These are phyloP conservation scores for Sceloporus undulatus DNA, from an alignment of 2,113 vertebrate species.

Conservation along the genomic window DNA sequence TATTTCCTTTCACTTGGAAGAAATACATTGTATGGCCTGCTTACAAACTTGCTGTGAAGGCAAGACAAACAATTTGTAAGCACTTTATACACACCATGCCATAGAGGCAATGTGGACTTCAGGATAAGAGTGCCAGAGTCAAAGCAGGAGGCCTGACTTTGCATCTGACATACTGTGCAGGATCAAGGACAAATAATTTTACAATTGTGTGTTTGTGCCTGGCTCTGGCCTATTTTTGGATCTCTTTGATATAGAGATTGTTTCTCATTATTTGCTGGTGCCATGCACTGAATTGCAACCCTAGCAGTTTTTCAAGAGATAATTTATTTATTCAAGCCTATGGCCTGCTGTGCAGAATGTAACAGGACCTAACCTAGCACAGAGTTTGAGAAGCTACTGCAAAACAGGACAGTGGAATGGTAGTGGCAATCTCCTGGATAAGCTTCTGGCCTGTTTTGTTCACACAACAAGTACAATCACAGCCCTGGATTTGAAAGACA, in stretches of 20 bases:
- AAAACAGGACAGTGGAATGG: background rate
- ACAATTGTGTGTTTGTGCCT: slow-evolving; percentile 41
- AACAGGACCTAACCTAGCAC: background rate
- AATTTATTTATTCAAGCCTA: slow-evolving; percentile 24
- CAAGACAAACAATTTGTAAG: slow-evolving; percentile 48
- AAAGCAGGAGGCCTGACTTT: slow-evolving; percentile 26
- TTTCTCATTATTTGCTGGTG: slow-evolving; percentile 51
- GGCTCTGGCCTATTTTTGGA: slow-evolving; percentile 48
- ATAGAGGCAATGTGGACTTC: slow-evolving; percentile 24
- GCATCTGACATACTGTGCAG: slow-evolving; percentile 21
- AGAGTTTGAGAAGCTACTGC: background rate
- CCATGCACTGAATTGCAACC: slow-evolving; percentile 7
- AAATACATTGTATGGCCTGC: slow-evolving; percentile 24
- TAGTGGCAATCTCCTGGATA: background rate
- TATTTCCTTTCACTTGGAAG: slow-evolving; percentile 46
- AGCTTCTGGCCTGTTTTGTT: background rate
- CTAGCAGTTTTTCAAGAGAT: slow-evolving; percentile 1
- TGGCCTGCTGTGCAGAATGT: slow-evolving; percentile 18
- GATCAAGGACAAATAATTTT: slow-evolving; percentile 38
- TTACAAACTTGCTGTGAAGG: slow-evolving; percentile 41
- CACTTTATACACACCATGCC: slow-evolving; percentile 27
- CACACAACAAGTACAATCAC: background rate
- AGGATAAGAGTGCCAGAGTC: slow-evolving; percentile 13
- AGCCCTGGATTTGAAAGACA: too few species aligned
- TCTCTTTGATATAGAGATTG: slow-evolving; percentile 47